Evolutionary conservation across 2,113 vertebrate genomes (phyloP), one percentile per base, ranked within the genome.

Genomic region (Pagrus major): DNA sequence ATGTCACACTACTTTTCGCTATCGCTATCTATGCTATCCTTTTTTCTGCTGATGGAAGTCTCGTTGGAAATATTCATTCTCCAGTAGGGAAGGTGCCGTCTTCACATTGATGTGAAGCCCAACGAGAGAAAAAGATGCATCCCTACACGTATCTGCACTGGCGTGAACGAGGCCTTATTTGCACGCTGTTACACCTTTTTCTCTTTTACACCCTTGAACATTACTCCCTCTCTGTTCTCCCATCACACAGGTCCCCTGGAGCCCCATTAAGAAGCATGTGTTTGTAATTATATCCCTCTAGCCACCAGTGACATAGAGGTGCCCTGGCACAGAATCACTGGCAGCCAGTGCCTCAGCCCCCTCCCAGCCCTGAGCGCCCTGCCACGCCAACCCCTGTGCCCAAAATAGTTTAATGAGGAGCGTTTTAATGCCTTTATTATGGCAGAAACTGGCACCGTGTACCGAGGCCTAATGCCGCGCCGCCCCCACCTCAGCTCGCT

Each of bases 401-500:
- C 84, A 93, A 92, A 95, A 94, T 94, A 94, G 89, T 86, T 94
- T 94, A 92, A 94, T 89, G 89, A 92, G 91, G 55, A 88, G 71
- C 72, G 44, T 87, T 92, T 94, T 93, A 92, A 89, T 91, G 88
- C 84, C 82, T 94, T 94, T 93, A 91, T 91, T 92, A 87, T 70
- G 70, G 75, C 56, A 89, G 74, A 88, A 87, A 35, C 76, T 93
- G 90, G 93, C 92, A 87, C 56, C 66, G 2, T 20, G 67, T 35
- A 68, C 67, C 68, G 3, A 56, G 33, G 64, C 66, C 27, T 27
- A 58, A 78, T 68, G 76, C 80, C 85, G 74, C 61, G 25, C 78
- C 74, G 39, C 84, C 86, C 79, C 64, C 78, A 56, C 80, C 70
- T 83, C 84, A 52, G 60, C 65, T 61, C 55, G 63, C 69, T 86